These are phyloP conservation scores for Zoroaster sp. DNA, from an alignment of 53 echinoderm and acorn worm genomes.

Conservation along the genomic window DNA sequence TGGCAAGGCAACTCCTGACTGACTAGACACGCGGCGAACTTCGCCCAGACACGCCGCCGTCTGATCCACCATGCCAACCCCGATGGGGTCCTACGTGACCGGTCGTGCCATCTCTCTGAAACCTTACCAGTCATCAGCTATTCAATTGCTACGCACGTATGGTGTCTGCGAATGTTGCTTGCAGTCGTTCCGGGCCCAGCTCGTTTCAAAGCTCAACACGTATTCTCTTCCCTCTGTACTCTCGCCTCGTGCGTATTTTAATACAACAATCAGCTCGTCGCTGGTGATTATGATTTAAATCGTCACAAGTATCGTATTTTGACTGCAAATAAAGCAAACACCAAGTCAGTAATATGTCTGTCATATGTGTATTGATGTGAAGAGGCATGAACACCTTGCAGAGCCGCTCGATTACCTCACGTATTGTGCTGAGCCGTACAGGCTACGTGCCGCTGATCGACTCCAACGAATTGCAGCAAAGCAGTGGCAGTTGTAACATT, in stretches of 20 bases:
- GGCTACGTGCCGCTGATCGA: constrained; percentile 13
- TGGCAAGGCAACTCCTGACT: constrained; percentile 8
- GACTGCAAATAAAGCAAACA: constrained; percentile 41
- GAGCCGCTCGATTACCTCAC: constrained; percentile 12
- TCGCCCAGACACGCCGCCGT: constrained; percentile 35
- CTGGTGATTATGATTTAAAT: constrained; percentile 19
- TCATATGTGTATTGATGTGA: constrained; percentile 38
- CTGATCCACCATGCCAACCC: constrained; percentile 17
- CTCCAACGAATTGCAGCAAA: not conserved
- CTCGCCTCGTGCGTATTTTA: not conserved
- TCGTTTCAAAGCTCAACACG: constrained; percentile 17
- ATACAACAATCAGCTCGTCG: constrained; percentile 9
- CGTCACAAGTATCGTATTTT: constrained; percentile 47
- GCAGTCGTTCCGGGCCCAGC: not conserved
- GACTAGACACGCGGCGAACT: constrained; percentile 48
- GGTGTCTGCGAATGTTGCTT: not conserved
- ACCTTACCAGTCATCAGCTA: not conserved
- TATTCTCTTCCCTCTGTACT: not conserved
- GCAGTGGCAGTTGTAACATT: not conserved
- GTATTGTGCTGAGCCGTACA: not conserved
- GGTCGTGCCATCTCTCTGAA: constrained; percentile 24
- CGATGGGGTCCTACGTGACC: constrained; percentile 45
- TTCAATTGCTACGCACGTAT: constrained; percentile 47
- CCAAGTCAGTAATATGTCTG: constrained; percentile 1
- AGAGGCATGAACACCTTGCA: not conserved